These are phyloP conservation scores for Paramisgurnus dabryanus DNA, from an alignment of 2,113 vertebrate genomes.

Conservation along the genomic window DNA sequence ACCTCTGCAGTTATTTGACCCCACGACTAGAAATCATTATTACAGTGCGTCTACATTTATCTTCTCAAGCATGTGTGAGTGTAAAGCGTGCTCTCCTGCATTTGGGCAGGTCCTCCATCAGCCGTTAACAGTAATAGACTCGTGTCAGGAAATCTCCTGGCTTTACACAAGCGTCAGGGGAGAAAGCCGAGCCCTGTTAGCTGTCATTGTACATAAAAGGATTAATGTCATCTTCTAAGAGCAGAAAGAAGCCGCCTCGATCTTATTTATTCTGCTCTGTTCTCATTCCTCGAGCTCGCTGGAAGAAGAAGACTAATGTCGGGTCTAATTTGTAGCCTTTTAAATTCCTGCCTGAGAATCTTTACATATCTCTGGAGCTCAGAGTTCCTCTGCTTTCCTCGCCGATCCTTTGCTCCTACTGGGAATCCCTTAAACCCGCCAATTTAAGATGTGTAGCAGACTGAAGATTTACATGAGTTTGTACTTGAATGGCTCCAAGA, in stretches of 20 bases:
- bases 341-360: slow-evolving; percentile 98
- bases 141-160: slow-evolving; percentile 93
- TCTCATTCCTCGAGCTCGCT: slow-evolving; percentile 85
- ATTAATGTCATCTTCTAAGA: slow-evolving; percentile 99
- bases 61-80: not conserved
- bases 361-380: slow-evolving; percentile 99
- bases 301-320: slow-evolving; percentile 86
- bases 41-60: not conserved
- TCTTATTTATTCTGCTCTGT: slow-evolving; percentile 99
- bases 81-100: not conserved
- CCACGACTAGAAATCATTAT: not conserved
- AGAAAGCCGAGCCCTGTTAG: slow-evolving; percentile 91
- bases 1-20: slow-evolving; percentile 19
- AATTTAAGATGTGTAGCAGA: slow-evolving; percentile 97
- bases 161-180: slow-evolving; percentile 92
- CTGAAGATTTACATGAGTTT: slow-evolving; percentile 93
- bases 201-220: slow-evolving; percentile 99
- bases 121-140: slow-evolving; percentile 73
- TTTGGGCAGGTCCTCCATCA: slow-evolving; percentile 69
- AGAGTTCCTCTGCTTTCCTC: slow-evolving; percentile 79
- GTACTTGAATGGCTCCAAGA: slow-evolving; percentile 94
- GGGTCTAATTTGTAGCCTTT: slow-evolving; percentile 99
- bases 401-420: slow-evolving; percentile 83
- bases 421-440: slow-evolving; percentile 97
- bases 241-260: slow-evolving; percentile 90